Percentiles rank a stretch among this genome's conserved stretches.
Evolutionary conservation across 2,113 vertebrate genomes (phyloP).

Genomic region (Mobula hypostoma): DNA sequence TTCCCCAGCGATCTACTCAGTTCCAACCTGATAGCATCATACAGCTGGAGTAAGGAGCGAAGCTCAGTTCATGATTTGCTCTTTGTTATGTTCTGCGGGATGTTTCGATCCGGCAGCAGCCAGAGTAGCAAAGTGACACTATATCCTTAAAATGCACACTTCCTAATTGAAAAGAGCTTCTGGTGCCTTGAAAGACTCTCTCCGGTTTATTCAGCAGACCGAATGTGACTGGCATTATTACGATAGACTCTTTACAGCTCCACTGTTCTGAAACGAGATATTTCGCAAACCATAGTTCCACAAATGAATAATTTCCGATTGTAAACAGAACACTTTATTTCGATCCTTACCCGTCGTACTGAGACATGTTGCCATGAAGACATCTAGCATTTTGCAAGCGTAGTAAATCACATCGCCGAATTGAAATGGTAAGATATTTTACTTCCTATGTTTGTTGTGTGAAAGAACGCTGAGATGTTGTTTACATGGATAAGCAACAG

Average conservation of each 20-base stretch:
- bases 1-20: not conserved
- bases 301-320: not conserved
- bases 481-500: not conserved
- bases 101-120: not conserved
- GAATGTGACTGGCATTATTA: not conserved
- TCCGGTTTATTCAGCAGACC: not conserved
- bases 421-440: constrained; percentile 24
- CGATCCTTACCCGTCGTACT: not conserved
- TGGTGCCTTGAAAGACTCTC: not conserved
- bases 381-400: not conserved
- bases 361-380: not conserved
- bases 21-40: not conserved
- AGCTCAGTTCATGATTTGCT: not conserved
- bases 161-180: not conserved
- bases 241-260: not conserved
- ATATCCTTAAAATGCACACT: not conserved
- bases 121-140: not conserved
- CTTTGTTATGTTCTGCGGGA: not conserved
- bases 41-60: not conserved
- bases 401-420: not conserved
- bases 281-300: not conserved
- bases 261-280: not conserved
- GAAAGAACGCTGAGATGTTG: not conserved
- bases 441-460: not conserved
- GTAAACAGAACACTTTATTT: not conserved